These are phyloP conservation scores for Strix occidentalis DNA, from an alignment of 2,797 vertebrate genomes.

Conservation along the genomic window DNA sequence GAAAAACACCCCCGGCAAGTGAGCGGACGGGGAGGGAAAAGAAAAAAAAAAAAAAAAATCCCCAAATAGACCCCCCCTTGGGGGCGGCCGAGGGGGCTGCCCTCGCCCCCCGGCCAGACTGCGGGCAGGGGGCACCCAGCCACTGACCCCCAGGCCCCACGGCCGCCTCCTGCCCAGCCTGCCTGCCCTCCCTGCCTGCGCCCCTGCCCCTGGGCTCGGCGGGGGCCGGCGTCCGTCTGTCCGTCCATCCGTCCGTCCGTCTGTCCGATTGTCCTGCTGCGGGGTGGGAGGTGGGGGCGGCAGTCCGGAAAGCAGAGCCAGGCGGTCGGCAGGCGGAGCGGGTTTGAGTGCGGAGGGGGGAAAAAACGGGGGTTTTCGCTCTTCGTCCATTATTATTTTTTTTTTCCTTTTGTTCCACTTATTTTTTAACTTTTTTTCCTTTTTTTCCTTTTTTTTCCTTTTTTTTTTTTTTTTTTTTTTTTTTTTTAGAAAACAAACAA, in stretches of 20 bases:
- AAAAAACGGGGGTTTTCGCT: not conserved
- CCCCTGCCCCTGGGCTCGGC: not conserved
- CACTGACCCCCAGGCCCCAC: not conserved
- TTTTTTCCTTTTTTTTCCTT: accelerated
- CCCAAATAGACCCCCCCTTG: not conserved
- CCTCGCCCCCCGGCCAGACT: not conserved
- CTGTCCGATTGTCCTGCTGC: slow-evolving; percentile 65
- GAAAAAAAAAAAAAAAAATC: not conserved
- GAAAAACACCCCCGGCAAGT: not conserved
- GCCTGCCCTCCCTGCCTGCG: not conserved
- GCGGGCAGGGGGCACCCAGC: not conserved
- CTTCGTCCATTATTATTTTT: not conserved
- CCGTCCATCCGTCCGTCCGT: not conserved
- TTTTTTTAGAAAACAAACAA: slow-evolving; percentile 56
- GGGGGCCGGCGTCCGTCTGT: not conserved
- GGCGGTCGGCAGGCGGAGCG: slow-evolving; percentile 7
- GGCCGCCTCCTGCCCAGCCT: not conserved
- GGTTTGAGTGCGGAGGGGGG: slow-evolving; percentile 1
- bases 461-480: not conserved
- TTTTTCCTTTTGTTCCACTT: not conserved
- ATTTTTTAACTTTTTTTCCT: not conserved
- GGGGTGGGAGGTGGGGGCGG: not conserved
- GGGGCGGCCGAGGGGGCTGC: not conserved
- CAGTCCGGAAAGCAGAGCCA: slow-evolving; percentile 41
- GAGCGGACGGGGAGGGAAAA: not conserved